Evolutionary conservation across 2,113 vertebrate genomes (phyloP), one percentile per base, ranked within the genome.

Genomic region (Rhegmatorhina hoffmannsi): DNA sequence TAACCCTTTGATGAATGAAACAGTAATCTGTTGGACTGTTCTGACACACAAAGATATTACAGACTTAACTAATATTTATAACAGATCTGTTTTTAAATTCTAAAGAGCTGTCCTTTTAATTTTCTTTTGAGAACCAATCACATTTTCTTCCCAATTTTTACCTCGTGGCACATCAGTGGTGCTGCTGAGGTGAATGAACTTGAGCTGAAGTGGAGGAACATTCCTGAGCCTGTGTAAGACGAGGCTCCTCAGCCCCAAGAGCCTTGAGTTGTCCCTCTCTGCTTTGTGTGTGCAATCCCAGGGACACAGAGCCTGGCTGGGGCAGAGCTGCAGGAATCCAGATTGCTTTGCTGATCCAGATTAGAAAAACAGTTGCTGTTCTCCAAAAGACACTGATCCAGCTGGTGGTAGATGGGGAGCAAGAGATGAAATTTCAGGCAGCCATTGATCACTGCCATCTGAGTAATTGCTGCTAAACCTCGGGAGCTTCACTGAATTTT

Each of bases 1-100:
- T 94, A 97, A 97, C 91, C 82, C 67, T 96, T 91, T 75, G 53
- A 80, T 47, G 93, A 85, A 93, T 80, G 40, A 96, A 96, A 95
- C 20, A 72, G 66, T 50, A 70, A 68, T 80, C 63, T 74, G 38
- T 92, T 82, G 44, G 38, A 94, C 64, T 66, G 56, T 76, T 88
- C 73, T 83, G 63, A 80, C 50, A 89, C 31, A 13, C 18, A 87
- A 89, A 94, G 46, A 16, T 52, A 49, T 78, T 87, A 36, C 11
- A 50, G 87, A 90, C 78, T 88, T 69, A 83, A 76, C 53, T 78
- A 84, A 92, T 19, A 29, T 46, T 68, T 47, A n/a, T 6, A 75
- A 59, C 3, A 78, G 21, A 86, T 58, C 80, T 84, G 68, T 66
- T 94, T 84, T 79, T 43, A 91, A 92, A 62, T 13, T 33, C 36